A percentile compares a stretch with the other conserved stretches of the same genome.
Conservation (phyloP, 2,797 vertebrate genomes). For the Lithobates sylvaticus region DNA sequence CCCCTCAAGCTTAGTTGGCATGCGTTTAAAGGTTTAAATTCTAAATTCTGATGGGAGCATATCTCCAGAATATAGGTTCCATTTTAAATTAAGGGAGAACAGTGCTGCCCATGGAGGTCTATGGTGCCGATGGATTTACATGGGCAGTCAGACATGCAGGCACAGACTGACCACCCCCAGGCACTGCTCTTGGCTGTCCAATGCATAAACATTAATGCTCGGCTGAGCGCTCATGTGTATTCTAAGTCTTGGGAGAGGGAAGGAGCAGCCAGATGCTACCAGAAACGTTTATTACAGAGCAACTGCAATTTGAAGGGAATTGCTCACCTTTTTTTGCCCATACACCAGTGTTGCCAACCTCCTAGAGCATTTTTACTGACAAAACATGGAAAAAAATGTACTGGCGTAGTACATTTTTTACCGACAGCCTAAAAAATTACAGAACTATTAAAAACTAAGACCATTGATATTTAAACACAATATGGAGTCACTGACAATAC, state of each 20-base stretch:
- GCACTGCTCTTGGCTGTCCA: not conserved
- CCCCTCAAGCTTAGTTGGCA: not conserved
- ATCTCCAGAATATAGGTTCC: no score
- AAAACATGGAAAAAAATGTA: no score
- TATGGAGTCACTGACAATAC: no score
- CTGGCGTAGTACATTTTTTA: no score
- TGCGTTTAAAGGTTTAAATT: not conserved
- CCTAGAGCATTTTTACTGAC: no score
- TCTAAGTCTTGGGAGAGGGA: not conserved
- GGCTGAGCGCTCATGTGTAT: not conserved
- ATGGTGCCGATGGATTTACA: not conserved
- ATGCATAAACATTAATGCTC: not conserved
- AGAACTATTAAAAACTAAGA: no score
- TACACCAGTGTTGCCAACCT: not conserved
- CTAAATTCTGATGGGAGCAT: no score
- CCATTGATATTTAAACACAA: no score
- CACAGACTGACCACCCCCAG: not conserved
- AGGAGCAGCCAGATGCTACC: not conserved
- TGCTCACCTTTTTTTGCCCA: no score
- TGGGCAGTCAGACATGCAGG: not conserved
- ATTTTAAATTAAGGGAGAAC: not conserved
- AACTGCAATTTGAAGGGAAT: not conserved
- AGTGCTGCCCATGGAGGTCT: not conserved
- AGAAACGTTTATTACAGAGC: not conserved
- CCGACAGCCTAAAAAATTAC: no score